A percentile compares a stretch with the other conserved stretches of the same genome.
These are phyloP conservation scores for Cheilosia soror DNA, from an alignment of 2,888 invertebrate species.

Conservation along the genomic window DNA sequence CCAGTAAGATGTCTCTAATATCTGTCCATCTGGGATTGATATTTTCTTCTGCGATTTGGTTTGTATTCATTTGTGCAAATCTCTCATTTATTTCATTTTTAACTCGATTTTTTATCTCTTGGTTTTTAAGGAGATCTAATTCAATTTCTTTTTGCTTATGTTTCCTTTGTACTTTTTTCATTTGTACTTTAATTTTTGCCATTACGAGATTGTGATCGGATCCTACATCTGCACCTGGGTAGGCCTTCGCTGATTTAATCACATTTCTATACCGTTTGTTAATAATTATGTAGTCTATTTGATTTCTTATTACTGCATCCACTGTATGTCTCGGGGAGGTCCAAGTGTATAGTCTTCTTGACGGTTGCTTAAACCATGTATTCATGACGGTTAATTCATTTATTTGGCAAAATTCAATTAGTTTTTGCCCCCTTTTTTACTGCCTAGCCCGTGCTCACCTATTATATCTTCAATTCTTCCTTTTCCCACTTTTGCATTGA, in stretches of 20 bases:
- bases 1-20: no score
- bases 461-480: neutral
- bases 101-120: neutral
- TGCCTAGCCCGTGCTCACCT: neutral
- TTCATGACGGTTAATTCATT: neutral
- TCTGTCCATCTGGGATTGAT: no score
- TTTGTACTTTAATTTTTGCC: slow-evolving; percentile 8
- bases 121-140: neutral
- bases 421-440: neutral
- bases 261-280: neutral
- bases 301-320: neutral
- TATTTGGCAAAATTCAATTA: neutral
- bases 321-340: neutral
- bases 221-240: slow-evolving; percentile 9
- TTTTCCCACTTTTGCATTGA: no score
- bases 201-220: slow-evolving; percentile 22
- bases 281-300: slow-evolving; percentile 1
- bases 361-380: neutral
- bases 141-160: neutral
- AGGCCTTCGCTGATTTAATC: slow-evolving; percentile 5
- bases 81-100: slow-evolving; percentile 10
- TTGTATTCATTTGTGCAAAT: neutral
- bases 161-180: neutral
- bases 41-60: no score
- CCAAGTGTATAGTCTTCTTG: neutral